Evolutionary conservation across 2,888 invertebrate genomes (phyloP), one percentile per base, ranked within the genome.

Genomic region (Vanessa cardui): DNA sequence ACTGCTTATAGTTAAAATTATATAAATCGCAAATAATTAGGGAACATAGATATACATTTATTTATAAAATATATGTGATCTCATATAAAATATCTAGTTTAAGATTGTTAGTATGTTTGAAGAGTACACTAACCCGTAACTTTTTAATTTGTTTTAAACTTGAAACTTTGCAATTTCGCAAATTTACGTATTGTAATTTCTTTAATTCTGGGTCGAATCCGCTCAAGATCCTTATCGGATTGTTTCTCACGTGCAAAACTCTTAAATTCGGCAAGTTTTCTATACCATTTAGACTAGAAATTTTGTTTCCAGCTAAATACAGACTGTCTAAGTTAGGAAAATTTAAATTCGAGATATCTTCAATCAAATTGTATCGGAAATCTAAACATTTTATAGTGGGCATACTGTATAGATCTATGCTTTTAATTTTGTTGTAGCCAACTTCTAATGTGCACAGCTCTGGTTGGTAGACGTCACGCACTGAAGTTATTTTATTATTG

Each of bases 241-340:
- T 98, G 56, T 94, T 93, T 0, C 97, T 94, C 46, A 97, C 83
- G 78, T 97, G 97, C 16, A 98, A 84, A 20, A 96, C 94, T 70
- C 94, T 93, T 68, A 98, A 83, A 76, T 94, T 94, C 0, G 82
- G 79, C 74, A 96, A 88, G 50, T 83, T 88, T 18, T 94, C 92
- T n/a, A 96, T 75, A 4, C 95, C 95, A 50, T 93, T 89, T n/a
- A 97, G 78, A 21, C 80, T 87, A 0, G 89, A 89, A 59, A 97
- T 94, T 49, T 95, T 95, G 83, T 97, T 97, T 63, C 96, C 94
- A 58, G 96, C 96, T 67, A 97, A 84, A 83, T 96, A 97, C 1
- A 98, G 86, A 74, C 95, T 95, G 76, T 96, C 95, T 72, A 98
- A 73, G 44, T 83, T 87, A 0, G 88, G 84, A 56, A 94, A 94